Evolutionary conservation across 2,113 vertebrate genomes (phyloP).

Genomic region (Laterallus jamaicensis): DNA sequence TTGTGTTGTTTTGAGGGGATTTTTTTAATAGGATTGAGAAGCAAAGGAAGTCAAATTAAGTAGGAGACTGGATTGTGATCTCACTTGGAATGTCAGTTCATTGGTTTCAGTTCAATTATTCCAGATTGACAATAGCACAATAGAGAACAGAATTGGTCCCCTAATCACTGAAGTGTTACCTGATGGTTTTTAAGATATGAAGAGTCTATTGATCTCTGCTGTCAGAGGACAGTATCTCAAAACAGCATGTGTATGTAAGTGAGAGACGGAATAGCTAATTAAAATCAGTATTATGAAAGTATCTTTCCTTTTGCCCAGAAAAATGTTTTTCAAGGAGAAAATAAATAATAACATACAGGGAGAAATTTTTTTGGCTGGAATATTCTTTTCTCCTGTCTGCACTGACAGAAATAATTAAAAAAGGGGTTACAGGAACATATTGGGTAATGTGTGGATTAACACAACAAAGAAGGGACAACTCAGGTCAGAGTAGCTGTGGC

Average conservation of each 20-base stretch:
- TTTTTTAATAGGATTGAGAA: background rate
- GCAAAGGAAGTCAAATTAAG: background rate
- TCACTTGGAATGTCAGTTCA: background rate
- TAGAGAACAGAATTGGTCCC: background rate
- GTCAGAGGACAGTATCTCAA: background rate
- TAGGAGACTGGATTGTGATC: background rate
- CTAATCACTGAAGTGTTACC: background rate
- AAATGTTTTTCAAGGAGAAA: background rate
- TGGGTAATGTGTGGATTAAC: background rate
- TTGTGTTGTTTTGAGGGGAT: background rate
- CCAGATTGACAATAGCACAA: conserved; percentile 1
- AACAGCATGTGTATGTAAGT: background rate
- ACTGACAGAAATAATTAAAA: background rate
- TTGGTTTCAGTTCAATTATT: conserved; percentile 20
- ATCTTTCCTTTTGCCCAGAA: background rate
- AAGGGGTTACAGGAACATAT: background rate
- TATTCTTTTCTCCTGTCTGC: background rate
- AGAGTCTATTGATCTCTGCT: conserved; percentile 18
- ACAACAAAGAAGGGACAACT: background rate
- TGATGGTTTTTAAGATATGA: conserved; percentile 9
- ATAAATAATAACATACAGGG: background rate
- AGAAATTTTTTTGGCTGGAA: background rate
- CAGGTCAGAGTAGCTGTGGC: background rate
- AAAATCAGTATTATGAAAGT: background rate
- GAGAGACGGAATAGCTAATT: background rate